These are phyloP conservation scores for Mareca penelope DNA, from an alignment of 2,797 vertebrate species.

Conservation along the genomic window DNA sequence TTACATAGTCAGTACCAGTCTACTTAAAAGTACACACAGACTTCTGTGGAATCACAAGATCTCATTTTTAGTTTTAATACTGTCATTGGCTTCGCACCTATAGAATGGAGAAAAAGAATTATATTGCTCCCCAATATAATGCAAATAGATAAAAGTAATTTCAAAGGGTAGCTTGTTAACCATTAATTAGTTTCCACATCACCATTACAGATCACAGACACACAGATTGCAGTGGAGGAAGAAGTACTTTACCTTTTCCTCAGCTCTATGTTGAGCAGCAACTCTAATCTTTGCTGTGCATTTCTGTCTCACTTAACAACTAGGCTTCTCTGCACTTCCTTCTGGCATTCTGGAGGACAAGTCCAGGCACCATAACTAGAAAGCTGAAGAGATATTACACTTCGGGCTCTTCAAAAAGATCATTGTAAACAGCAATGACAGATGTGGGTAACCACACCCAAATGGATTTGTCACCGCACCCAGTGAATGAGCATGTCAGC, in stretches of 20 bases:
- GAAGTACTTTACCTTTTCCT: background rate
- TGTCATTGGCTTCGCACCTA: background rate
- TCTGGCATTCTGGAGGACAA: background rate
- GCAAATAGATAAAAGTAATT: background rate
- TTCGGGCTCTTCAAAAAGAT: background rate
- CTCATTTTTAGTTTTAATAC: background rate
- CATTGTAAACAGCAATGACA: background rate
- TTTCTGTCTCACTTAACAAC: background rate
- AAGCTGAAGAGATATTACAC: background rate
- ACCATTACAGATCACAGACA: background rate
- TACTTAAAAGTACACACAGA: background rate
- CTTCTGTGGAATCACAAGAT: background rate
- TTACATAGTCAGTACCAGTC: background rate
- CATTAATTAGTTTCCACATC: background rate
- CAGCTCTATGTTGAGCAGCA: background rate
- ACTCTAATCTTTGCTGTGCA: background rate
- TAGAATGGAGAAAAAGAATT: background rate
- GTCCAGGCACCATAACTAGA: background rate
- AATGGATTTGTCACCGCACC: background rate
- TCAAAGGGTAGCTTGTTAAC: background rate
- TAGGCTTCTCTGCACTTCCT: background rate
- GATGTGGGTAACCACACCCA: background rate
- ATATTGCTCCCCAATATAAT: background rate
- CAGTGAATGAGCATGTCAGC: background rate
- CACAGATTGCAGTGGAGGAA: fast-evolving